Conservation (phyloP, 2,888 invertebrate species). For the Leuctra nigra region DNA sequence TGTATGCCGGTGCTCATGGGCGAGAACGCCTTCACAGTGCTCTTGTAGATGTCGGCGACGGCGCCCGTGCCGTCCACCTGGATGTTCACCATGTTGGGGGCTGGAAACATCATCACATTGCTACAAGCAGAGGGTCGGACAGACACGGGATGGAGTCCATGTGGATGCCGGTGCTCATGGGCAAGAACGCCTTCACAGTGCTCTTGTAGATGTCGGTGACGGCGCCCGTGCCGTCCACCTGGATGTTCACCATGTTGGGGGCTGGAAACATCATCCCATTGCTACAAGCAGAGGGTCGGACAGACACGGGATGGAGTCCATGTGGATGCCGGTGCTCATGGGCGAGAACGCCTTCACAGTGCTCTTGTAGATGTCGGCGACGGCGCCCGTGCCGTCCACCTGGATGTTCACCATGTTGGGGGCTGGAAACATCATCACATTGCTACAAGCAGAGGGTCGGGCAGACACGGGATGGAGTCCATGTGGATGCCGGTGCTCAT, state of each 20-base stretch:
- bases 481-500: constrained; percentile 45
- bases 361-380: constrained; percentile 56
- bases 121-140: constrained; percentile 63
- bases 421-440: background rate
- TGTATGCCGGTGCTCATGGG: constrained; percentile 46
- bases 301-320: constrained; percentile 62
- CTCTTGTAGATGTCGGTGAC: constrained; percentile 57
- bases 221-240: constrained; percentile 59
- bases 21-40: constrained; percentile 53
- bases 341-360: constrained; percentile 56
- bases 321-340: constrained; percentile 42
- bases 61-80: constrained; percentile 60
- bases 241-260: constrained; percentile 47
- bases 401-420: constrained; percentile 50
- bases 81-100: constrained; percentile 48
- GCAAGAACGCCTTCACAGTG: constrained; percentile 54
- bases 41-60: constrained; percentile 55
- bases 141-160: constrained; percentile 63
- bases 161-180: constrained; percentile 44
- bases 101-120: too few relatives aligned
- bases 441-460: constrained; percentile 62
- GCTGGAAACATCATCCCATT: constrained; percentile 48
- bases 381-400: constrained; percentile 58
- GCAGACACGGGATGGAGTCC: constrained; percentile 64
- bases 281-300: constrained; percentile 67